Evolutionary conservation across 2,797 vertebrate genomes (phyloP).

Genomic region (Loris lydekkerianus): DNA sequence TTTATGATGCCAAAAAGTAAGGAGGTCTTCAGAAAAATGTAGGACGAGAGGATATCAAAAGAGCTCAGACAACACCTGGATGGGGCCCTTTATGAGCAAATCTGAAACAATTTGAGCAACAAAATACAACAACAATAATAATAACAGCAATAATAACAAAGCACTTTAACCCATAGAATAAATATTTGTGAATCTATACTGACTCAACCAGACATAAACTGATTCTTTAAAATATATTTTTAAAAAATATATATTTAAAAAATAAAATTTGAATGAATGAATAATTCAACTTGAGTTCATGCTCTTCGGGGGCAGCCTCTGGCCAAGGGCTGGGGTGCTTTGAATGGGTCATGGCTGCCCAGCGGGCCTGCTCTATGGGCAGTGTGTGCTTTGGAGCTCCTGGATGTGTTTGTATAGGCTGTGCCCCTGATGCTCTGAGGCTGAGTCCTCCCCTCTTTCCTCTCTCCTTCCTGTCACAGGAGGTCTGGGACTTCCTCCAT

Average conservation of each 20-base stretch:
- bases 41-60: too few species aligned
- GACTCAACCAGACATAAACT: neutral
- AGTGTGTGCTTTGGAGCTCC: neutral
- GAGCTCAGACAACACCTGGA: neutral
- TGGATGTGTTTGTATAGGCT: too few species aligned
- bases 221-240: neutral
- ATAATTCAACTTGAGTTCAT: neutral
- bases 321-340: too few species aligned
- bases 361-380: fast-evolving
- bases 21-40: neutral
- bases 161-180: neutral
- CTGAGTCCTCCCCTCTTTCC: too few species aligned
- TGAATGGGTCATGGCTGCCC: neutral
- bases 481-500: neutral
- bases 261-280: neutral
- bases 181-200: neutral
- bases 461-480: neutral
- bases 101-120: neutral
- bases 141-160: neutral
- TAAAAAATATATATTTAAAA: neutral
- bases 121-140: neutral
- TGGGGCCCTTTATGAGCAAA: neutral
- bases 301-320: neutral
- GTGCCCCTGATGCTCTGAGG: neutral
- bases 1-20: neutral